Percentiles rank a stretch among this genome's conserved stretches.
Conservation (phyloP, 2,888 invertebrate genomes). For the Parochlus steinenii region DNA sequence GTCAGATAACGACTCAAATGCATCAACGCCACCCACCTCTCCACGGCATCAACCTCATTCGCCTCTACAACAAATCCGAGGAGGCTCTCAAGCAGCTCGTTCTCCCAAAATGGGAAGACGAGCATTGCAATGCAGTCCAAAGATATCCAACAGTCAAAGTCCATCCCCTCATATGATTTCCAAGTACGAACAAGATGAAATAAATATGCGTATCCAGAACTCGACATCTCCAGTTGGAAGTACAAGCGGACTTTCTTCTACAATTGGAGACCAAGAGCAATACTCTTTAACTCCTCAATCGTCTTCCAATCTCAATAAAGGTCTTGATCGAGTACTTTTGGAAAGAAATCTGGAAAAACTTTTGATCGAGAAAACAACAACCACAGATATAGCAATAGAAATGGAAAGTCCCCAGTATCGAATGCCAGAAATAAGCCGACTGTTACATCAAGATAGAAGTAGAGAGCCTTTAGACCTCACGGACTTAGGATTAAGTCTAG, state of each 20-base stretch:
- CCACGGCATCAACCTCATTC: too few species aligned
- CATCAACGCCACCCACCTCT: slow-evolving; percentile 33
- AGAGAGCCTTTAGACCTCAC: slow-evolving; percentile 41
- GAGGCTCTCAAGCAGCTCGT: slow-evolving; percentile 38
- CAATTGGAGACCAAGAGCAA: slow-evolving; percentile 7
- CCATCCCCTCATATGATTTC: slow-evolving; percentile 11
- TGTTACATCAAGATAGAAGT: slow-evolving; percentile 40
- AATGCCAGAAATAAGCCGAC: slow-evolving; percentile 39
- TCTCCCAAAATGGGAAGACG: slow-evolving; percentile 39
- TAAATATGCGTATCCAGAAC: not conserved
- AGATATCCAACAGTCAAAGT: slow-evolving; percentile 23
- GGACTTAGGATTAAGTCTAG: slow-evolving; percentile 35
- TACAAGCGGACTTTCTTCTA: slow-evolving; percentile 13
- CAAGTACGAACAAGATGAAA: slow-evolving; percentile 9
- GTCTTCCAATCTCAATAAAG: slow-evolving; percentile 18
- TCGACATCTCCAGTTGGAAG: slow-evolving; percentile 10
- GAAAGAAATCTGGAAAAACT: slow-evolving; percentile 22
- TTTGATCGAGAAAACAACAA: slow-evolving; percentile 14
- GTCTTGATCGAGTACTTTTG: slow-evolving; percentile 22
- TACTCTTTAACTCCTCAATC: slow-evolving; percentile 7
- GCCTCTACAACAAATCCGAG: slow-evolving; percentile 24
- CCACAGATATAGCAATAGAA: slow-evolving; percentile 33
- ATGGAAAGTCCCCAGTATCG: slow-evolving; percentile 46
- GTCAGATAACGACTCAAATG: slow-evolving; percentile 33
- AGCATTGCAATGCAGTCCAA: slow-evolving; percentile 32